phyloP scores from a whole-genome alignment of 2,113 vertebrate species.

The Xiphophorus maculatus region DNA sequence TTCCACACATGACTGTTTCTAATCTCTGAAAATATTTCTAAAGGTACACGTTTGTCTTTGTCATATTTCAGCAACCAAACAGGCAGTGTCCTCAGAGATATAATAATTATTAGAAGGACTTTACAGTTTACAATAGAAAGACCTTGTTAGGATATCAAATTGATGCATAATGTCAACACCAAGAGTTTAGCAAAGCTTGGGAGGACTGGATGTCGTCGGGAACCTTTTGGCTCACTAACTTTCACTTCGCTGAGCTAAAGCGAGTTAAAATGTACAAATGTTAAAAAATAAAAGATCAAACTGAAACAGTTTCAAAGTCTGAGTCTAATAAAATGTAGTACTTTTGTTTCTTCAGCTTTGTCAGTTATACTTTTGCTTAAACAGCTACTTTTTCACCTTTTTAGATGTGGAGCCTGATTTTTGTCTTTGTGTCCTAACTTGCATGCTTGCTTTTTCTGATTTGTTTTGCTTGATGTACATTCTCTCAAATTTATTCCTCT shows the following conservation, averaged over 20 bases:
- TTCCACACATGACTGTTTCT: too few relatives aligned
- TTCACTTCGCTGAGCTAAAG: background rate
- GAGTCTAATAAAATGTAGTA: background rate
- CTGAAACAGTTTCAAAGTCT: background rate
- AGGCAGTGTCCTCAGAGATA: too few relatives aligned
- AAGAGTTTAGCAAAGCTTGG: background rate
- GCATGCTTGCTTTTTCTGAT: conserved; percentile 40
- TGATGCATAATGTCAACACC: background rate
- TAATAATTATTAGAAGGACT: too few relatives aligned
- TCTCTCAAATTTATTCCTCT: conserved; percentile 54
- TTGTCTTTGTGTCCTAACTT: conserved; percentile 26
- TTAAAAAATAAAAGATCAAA: background rate
- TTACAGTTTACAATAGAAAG: background rate
- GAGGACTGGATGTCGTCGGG: conserved; percentile 16
- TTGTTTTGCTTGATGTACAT: conserved; percentile 31
- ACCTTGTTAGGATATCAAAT: background rate
- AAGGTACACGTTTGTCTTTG: too few relatives aligned
- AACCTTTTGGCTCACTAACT: conserved; percentile 18
- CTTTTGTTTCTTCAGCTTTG: background rate
- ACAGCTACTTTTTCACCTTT: background rate
- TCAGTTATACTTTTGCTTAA: background rate
- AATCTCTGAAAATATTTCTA: too few relatives aligned
- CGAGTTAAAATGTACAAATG: background rate
- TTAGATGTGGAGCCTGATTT: background rate
- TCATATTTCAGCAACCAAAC: too few relatives aligned